Evolutionary conservation across 2,797 vertebrate genomes (phyloP), one percentile per base, ranked within the genome.

Genomic region (Pyrocephalus nanus): DNA sequence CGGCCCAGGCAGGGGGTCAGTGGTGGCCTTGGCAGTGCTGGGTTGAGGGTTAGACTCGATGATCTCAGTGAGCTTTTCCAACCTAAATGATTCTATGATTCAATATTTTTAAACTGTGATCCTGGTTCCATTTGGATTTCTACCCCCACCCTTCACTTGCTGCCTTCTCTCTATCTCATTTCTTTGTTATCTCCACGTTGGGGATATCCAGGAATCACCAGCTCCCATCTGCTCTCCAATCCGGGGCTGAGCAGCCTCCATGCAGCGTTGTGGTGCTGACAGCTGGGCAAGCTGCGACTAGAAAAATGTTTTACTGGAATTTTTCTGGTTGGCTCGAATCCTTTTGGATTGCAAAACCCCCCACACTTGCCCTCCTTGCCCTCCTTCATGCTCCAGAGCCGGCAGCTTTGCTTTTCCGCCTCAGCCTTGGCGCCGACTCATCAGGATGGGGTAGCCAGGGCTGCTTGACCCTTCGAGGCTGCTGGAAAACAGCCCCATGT

Each of bases 171-270:
- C 34, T 3, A 0, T 42, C 8, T 18, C 38, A 3, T 1, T 78
- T 72, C 3, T 80, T 50, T 50, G 48, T 40, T 26, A 42, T 26
- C 29, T 45, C 26, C 1, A 0, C 9, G 2, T 8, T 18, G 25
- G 27, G 29, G 32, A 43, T 51, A 43, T n/a, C 64, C 71, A 65
- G 57, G n/a, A 73, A 34, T 11, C 36, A 17, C 47, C 2, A 1
- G 47, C 66, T 65, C 64, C 26, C 5, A 0, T 6, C 26, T 25
- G 47, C 61, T 74, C 66, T 58, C 51, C 57, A 42, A 5, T 32
- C 55, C 0, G 0, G 55, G 26, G 26, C 29, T 60, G 27, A 55
- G 34, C 0, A 0, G 18, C 30, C 50, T 73, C 71, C 2, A 1
- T 0, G 4, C 72, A n/a, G 47, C 1, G 2, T n/a, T 62, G 55